phyloP scores from a whole-genome alignment of 92 coral and sea anemone species.

The Metridium senile region DNA sequence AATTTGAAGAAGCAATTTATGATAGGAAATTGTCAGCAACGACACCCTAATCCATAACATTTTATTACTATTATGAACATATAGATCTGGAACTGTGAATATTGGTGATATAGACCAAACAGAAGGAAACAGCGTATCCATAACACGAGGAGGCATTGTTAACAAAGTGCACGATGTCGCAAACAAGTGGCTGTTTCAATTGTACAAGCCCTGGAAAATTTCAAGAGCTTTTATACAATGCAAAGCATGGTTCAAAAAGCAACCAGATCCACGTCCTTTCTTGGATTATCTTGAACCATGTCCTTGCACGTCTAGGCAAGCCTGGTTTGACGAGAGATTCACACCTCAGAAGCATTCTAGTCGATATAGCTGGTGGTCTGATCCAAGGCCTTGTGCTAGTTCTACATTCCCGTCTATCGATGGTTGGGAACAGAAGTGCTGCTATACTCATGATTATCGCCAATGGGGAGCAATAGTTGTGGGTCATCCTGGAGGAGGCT shows the following conservation, averaged over 20 bases:
- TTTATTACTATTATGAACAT: too few species aligned
- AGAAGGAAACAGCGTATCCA: conserved; percentile 21
- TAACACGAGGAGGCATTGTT: neutral
- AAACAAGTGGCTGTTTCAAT: conserved; percentile 43
- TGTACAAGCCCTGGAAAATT: conserved; percentile 26
- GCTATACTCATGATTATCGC: conserved; percentile 16
- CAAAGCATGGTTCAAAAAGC: conserved; percentile 36
- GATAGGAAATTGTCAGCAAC: neutral
- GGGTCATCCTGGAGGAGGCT: conserved; percentile 49
- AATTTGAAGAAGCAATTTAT: neutral
- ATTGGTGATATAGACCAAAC: conserved; percentile 31
- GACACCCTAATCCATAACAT: neutral
- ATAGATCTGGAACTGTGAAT: conserved; percentile 46
- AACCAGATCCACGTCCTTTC: conserved; percentile 43
- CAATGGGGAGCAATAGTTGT: conserved; percentile 30
- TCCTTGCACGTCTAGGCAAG: conserved; percentile 49
- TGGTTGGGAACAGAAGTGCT: conserved; percentile 41
- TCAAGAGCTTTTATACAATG: conserved; percentile 18
- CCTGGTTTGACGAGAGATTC: conserved; percentile 41
- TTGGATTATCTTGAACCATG: conserved; percentile 41
- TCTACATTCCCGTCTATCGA: conserved; percentile 28
- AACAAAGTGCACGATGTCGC: neutral
- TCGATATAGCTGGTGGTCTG: neutral
- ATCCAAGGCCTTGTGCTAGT: conserved; percentile 7
- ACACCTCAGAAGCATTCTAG: neutral